A percentile compares a stretch with the other conserved stretches of the same genome.
Conservation (phyloP, 2,888 invertebrate genomes). For the Scaptomyza polygonia region DNA sequence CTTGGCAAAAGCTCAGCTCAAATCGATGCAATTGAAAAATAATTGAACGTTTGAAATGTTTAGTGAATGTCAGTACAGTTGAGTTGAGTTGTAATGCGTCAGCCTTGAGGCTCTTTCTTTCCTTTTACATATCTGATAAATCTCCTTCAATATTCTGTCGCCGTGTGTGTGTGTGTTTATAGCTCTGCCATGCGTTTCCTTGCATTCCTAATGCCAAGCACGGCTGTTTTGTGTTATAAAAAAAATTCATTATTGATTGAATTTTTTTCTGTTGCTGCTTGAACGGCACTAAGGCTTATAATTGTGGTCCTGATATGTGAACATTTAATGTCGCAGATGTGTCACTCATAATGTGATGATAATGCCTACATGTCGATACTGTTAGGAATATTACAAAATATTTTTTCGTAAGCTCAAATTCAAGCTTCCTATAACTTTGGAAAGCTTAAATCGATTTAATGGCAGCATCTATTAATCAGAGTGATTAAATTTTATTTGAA, state of each 20-base stretch:
- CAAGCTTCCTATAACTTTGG: neutral
- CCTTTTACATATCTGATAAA: constrained; percentile 46
- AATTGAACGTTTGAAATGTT: constrained; percentile 75
- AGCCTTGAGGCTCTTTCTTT: constrained; percentile 22
- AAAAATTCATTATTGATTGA: constrained; percentile 61
- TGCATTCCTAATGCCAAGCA: constrained; percentile 52
- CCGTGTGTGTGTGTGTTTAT: constrained; percentile 18
- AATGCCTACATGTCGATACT: constrained; percentile 6
- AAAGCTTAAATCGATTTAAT: constrained; percentile 3
- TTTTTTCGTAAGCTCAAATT: neutral
- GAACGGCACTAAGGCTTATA: constrained; percentile 67
- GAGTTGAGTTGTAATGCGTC: constrained; percentile 36
- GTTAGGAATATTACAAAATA: neutral
- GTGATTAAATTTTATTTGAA: neutral
- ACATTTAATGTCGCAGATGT: constrained; percentile 29
- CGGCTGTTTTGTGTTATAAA: constrained; percentile 43
- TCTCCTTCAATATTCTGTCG: constrained; percentile 11
- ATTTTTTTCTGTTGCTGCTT: constrained; percentile 50
- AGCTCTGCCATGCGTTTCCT: constrained; percentile 19
- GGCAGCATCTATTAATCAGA: neutral
- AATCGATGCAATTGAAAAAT: constrained; percentile 78
- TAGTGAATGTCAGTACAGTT: constrained; percentile 70
- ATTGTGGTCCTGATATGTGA: constrained; percentile 52
- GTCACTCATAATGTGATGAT: constrained; percentile 17
- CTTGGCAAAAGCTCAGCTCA: constrained; percentile 23